A percentile compares a stretch with the other conserved stretches of the same genome.
These are phyloP conservation scores for Drosophila demipolita DNA, from an alignment of 2,888 invertebrate species.

Conservation along the genomic window DNA sequence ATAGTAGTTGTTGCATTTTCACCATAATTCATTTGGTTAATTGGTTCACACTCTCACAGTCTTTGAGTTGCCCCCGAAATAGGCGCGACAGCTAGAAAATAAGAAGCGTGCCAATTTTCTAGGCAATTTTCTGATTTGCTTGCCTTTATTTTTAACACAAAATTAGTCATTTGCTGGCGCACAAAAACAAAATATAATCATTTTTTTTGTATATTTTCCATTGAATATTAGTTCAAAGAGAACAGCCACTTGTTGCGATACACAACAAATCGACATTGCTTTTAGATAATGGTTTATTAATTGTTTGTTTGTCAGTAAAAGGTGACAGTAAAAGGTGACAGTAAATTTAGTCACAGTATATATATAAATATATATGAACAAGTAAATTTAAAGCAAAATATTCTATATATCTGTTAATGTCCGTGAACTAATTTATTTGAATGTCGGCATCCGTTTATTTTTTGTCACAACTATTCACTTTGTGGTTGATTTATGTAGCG, in stretches of 20 bases:
- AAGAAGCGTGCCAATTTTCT: constrained; percentile 78
- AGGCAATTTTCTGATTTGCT: constrained; percentile 60
- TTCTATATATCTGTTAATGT: constrained; percentile 24
- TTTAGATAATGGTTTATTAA: constrained; percentile 44
- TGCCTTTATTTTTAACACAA: constrained; percentile 64
- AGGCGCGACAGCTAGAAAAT: constrained; percentile 11
- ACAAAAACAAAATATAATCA: constrained; percentile 37
- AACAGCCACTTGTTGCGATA: constrained; percentile 63
- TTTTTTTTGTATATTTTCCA: constrained; percentile 30
- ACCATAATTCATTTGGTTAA: constrained; percentile 71
- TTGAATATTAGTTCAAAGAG: constrained; percentile 40
- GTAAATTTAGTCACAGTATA: constrained; percentile 18
- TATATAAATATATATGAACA: constrained; percentile 4
- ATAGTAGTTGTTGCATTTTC: constrained; percentile 29
- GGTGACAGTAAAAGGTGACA: constrained; percentile 25
- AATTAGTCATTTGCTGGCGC: constrained; percentile 64
- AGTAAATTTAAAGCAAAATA: neutral
- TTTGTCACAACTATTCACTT: constrained; percentile 24
- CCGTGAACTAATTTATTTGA: constrained; percentile 56
- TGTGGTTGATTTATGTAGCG: constrained; percentile 47
- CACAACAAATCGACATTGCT: constrained; percentile 9
- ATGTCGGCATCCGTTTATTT: constrained; percentile 22
- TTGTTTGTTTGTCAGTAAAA: constrained; percentile 29
- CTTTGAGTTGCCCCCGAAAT: constrained; percentile 18
- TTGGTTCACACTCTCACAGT: constrained; percentile 65